Percentiles rank a stretch among this genome's conserved stretches.
Evolutionary conservation across 2,888 invertebrate genomes (phyloP).

Genomic region (Dryobota labecula): DNA sequence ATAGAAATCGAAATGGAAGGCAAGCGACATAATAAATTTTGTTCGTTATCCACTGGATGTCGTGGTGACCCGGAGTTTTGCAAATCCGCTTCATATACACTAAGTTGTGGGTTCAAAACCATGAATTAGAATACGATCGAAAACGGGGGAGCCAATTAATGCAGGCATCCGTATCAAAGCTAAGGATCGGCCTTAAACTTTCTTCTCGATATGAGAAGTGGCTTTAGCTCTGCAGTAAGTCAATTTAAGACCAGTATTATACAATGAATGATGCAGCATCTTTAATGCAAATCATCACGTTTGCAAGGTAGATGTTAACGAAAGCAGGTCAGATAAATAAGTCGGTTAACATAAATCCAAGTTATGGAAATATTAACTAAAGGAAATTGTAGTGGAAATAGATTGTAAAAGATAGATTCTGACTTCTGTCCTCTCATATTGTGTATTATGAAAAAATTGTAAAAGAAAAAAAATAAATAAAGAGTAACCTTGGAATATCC

Average conservation of each 20-base stretch:
- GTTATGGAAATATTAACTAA: background rate
- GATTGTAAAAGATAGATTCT: background rate
- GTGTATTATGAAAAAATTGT: background rate
- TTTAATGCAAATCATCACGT: background rate
- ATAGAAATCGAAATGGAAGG: conserved; percentile 36
- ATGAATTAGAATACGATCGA: conserved; percentile 14
- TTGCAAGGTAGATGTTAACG: background rate
- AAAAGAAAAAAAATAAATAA: background rate
- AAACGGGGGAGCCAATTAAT: conserved; percentile 10
- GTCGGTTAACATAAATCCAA: background rate
- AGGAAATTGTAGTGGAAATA: background rate
- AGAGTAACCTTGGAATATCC: too few species aligned
- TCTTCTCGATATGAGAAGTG: background rate
- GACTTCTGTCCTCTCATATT: background rate
- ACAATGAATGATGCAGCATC: background rate
- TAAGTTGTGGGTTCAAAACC: background rate
- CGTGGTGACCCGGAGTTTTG: conserved; percentile 46
- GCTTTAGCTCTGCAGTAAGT: background rate
- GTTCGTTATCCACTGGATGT: conserved; percentile 55
- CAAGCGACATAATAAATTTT: conserved; percentile 46
- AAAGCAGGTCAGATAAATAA: background rate
- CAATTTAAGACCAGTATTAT: background rate
- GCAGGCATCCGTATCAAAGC: conserved; percentile 1
- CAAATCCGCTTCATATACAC: conserved; percentile 19
- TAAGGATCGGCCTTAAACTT: background rate